Evolutionary conservation across 2,888 invertebrate genomes (phyloP), one percentile per base, ranked within the genome.

Genomic region (Biston stratarius): DNA sequence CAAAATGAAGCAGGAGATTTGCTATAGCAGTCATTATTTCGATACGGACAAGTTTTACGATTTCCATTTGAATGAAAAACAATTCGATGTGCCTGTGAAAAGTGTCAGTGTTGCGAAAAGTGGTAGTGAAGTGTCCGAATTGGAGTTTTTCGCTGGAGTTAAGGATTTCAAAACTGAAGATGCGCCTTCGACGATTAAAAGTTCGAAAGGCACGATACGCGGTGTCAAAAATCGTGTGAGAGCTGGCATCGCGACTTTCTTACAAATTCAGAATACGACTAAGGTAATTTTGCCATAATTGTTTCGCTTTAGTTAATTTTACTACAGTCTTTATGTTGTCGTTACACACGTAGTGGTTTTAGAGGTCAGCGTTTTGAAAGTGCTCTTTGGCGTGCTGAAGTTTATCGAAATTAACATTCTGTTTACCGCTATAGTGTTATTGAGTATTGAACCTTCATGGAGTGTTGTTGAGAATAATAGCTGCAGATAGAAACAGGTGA

Each of bases 151-250:
- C 83, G 97, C 97, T 10, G 97, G 97, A 10, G 96, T 96, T 75
- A 96, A 96, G 93, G 97, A 97, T 90, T 94, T 96, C 74, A 95
- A 95, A 70, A 92, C 83, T 67, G 95, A 95, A 77, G 95, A 95
- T 49, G 94, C 95, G 69, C 95, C 96, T 48, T 96, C 97, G 61
- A 97, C 98, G 63, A 98, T 99, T 83, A 95, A 97, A 75, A 98
- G 99, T 92, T 96, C 97, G 62, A 97, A 97, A 85, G 99, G 99
- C 56, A 98, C 98, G 11, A 97, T 99, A 76, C 96, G 99, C 55
- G 99, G 99, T 69, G 98, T 99, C 72, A 98, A 97, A 93, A 99
- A 99, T 94, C 95, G 98, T 77, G 99, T 99, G 65, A 95, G 98
- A 75, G 98, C 98, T 73, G 99, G 99, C 71, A 98, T 99, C 80